A percentile compares a stretch with the other conserved stretches of the same genome.
These are phyloP conservation scores for Zele albiditarsus DNA, from an alignment of 2,888 invertebrate species.

Conservation along the genomic window DNA sequence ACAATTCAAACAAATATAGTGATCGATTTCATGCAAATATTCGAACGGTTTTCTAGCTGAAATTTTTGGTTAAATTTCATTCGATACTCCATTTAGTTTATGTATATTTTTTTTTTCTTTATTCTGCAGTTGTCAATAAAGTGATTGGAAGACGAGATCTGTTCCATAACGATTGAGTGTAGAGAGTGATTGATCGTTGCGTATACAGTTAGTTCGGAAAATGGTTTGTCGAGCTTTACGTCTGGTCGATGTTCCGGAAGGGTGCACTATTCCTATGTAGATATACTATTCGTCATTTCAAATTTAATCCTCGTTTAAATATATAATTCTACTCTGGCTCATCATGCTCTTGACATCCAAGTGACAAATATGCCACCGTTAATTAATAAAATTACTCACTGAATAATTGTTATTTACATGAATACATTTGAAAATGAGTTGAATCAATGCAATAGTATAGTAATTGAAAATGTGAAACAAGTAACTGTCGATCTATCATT, in stretches of 20 bases:
- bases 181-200: slow-evolving; percentile 7
- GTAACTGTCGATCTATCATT: background rate
- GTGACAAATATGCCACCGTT: too few species aligned
- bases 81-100: slow-evolving; percentile 7
- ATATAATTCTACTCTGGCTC: background rate
- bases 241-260: background rate
- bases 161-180: background rate
- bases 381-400: background rate
- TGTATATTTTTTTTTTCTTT: slow-evolving; percentile 13
- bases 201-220: slow-evolving; percentile 2
- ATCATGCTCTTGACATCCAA: background rate
- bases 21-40: too few species aligned
- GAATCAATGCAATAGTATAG: background rate
- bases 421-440: background rate
- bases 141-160: slow-evolving; percentile 6
- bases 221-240: background rate
- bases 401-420: background rate
- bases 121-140: background rate
- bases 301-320: background rate
- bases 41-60: too few species aligned
- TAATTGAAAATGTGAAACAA: background rate
- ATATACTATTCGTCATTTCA: background rate
- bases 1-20: too few species aligned
- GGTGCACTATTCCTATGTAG: background rate
- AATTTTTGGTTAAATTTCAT: background rate